A percentile compares a stretch with the other conserved stretches of the same genome.
These are phyloP conservation scores for Erpetoichthys calabaricus DNA, from an alignment of 2,797 vertebrate species.

Conservation along the genomic window DNA sequence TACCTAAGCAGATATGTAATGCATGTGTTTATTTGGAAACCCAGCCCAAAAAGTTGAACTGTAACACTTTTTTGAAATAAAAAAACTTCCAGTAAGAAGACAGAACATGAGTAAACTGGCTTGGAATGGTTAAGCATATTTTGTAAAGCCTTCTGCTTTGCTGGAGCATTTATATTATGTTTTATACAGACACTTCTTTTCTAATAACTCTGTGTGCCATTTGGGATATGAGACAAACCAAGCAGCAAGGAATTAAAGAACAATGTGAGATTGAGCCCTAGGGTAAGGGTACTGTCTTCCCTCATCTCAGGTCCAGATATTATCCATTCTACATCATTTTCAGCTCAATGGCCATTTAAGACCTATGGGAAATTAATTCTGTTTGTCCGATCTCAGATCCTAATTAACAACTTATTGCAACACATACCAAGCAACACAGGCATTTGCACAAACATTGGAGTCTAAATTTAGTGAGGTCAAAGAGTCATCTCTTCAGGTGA, in stretches of 20 bases:
- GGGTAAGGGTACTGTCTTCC: not conserved
- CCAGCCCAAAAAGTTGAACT: no score
- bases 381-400: conserved; percentile 1
- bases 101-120: no score
- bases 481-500: not conserved
- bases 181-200: no score
- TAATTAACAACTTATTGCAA: conserved; percentile 7
- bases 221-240: not conserved
- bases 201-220: not conserved
- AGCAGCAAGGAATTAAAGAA: not conserved
- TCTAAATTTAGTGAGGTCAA: conserved; percentile 2
- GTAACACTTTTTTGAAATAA: no score
- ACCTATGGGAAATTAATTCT: conserved; percentile 5
- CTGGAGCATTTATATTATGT: no score
- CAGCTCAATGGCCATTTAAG: not conserved
- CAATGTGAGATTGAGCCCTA: not conserved
- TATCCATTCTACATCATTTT: conserved; percentile 1
- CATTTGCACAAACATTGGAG: conserved; percentile 2
- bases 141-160: no score
- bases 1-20: no score
- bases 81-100: no score
- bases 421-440: conserved; percentile 2
- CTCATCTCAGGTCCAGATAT: conserved; percentile 6
- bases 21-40: no score
- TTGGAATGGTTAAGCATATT: no score